Conservation (phyloP, 1,140 invertebrate species). For the Dufourea novaeangliae region DNA sequence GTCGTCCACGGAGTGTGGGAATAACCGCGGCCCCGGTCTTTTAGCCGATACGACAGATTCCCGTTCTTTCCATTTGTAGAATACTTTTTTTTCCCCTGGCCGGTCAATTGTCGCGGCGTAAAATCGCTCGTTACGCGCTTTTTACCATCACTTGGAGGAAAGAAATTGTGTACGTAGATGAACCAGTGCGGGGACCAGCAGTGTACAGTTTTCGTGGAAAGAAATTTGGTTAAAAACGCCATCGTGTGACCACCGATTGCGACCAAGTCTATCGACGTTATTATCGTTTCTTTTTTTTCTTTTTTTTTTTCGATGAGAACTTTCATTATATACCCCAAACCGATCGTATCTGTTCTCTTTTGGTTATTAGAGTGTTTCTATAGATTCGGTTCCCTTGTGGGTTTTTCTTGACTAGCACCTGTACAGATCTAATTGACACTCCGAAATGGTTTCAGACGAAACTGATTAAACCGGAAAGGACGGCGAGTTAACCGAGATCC, state of each 20-base stretch:
- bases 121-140: constrained; percentile 42
- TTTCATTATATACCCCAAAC: too few relatives aligned
- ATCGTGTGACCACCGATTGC: neutral
- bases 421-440: neutral
- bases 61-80: constrained; percentile 32
- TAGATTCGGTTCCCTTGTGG: neutral
- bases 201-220: neutral
- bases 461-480: neutral
- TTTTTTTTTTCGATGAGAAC: too few relatives aligned
- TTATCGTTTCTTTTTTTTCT: neutral
- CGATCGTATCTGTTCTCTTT: too few relatives aligned
- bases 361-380: neutral
- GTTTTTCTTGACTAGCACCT: neutral
- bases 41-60: constrained; percentile 44
- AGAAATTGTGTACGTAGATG: neutral
- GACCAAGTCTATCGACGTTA: neutral
- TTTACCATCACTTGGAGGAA: constrained; percentile 1
- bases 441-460: neutral
- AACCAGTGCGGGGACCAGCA: neutral
- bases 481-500: neutral
- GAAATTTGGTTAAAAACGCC: neutral
- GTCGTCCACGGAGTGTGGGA: constrained; percentile 67
- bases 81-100: neutral
- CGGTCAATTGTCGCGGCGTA: constrained; percentile 35
- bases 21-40: constrained; percentile 42